Evolutionary conservation across 2,113 vertebrate genomes (phyloP).

Genomic region (Elaphurus davidianus): DNA sequence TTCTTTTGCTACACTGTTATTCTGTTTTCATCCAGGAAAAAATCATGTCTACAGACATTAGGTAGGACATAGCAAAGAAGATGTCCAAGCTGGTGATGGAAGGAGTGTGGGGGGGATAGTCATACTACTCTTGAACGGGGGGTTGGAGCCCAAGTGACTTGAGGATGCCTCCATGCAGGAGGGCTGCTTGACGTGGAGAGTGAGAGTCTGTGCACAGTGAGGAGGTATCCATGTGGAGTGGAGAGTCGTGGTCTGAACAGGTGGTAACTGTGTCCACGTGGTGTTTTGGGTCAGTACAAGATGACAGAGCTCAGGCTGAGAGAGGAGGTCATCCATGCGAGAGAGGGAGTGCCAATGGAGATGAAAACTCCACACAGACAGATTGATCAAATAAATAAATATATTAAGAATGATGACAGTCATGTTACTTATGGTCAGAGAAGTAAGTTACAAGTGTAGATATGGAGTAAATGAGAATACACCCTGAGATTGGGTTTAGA

Average conservation of each 20-base stretch:
- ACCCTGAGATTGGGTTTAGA: neutral
- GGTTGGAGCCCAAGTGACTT: neutral
- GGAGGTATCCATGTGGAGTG: neutral
- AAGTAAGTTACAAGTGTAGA: neutral
- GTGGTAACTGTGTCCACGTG: neutral
- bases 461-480: neutral
- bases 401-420: neutral
- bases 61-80: neutral
- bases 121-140: neutral
- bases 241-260: too few species aligned
- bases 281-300: neutral
- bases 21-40: neutral
- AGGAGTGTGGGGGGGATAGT: neutral
- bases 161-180: neutral
- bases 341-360: neutral
- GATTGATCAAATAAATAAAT: neutral
- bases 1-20: neutral
- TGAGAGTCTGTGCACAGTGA: neutral
- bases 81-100: neutral
- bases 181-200: neutral
- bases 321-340: neutral
- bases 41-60: neutral
- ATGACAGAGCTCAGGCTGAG: neutral
- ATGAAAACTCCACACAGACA: neutral
- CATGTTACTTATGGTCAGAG: neutral